Conservation (phyloP, 2,888 invertebrate species). For the Tholera decimalis region DNA sequence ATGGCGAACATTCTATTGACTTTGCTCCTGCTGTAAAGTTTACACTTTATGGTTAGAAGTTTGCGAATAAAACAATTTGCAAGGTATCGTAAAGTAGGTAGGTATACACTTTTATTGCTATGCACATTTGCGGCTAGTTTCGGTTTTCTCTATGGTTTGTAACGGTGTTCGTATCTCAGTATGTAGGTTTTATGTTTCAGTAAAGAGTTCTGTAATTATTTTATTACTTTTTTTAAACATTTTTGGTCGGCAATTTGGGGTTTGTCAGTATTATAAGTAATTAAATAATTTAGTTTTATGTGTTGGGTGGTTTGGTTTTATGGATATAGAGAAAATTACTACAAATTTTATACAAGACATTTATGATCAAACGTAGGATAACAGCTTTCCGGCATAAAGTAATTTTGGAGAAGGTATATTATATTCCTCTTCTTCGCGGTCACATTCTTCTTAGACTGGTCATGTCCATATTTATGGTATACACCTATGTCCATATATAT, state of each 20-base stretch:
- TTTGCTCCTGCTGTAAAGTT: slow-evolving; percentile 56
- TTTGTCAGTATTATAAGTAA: slow-evolving; percentile 5
- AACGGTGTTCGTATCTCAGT: slow-evolving; percentile 31
- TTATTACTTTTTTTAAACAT: slow-evolving; percentile 43
- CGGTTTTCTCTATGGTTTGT: slow-evolving; percentile 36
- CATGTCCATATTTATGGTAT: too few relatives aligned
- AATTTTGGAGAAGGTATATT: too few relatives aligned
- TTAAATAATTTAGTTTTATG: slow-evolving; percentile 35
- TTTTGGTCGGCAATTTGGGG: neutral
- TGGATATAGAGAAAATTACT: neutral
- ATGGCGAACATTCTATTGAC: slow-evolving; percentile 56
- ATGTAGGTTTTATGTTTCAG: slow-evolving; percentile 5
- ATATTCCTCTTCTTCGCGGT: too few relatives aligned
- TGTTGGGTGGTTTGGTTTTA: neutral
- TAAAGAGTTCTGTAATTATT: slow-evolving; percentile 51
- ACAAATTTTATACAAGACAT: too few relatives aligned
- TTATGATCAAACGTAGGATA: neutral
- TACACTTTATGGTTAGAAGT: slow-evolving; percentile 59
- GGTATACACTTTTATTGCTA: slow-evolving; percentile 48
- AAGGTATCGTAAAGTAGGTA: slow-evolving; percentile 55
- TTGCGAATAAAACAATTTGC: slow-evolving; percentile 67
- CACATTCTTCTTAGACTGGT: too few relatives aligned
- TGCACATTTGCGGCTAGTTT: slow-evolving; percentile 43
- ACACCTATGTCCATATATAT: too few relatives aligned
- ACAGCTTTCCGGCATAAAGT: neutral